These are phyloP conservation scores for Pachyseris speciosa DNA, from an alignment of 64 coral and sea anemone species.

Conservation along the genomic window DNA sequence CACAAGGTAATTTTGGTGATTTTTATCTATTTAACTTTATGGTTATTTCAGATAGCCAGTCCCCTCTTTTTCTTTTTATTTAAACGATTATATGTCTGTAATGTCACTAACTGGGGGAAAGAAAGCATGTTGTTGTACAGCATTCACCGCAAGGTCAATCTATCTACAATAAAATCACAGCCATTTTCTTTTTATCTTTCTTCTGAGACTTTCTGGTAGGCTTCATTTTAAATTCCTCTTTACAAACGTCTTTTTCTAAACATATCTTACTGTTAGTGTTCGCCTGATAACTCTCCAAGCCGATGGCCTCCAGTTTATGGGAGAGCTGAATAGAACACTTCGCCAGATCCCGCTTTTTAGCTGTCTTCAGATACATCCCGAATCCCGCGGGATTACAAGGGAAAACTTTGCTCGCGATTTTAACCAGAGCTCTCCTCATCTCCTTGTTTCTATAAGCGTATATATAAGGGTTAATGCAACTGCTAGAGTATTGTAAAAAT, in stretches of 20 bases:
- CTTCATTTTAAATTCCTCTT: not conserved
- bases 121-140: too few relatives aligned
- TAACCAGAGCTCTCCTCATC: constrained; percentile 8
- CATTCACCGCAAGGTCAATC: not conserved
- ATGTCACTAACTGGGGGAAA: too few relatives aligned
- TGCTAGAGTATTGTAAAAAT: constrained; percentile 82
- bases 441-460: constrained; percentile 68
- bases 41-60: too few relatives aligned
- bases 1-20: too few relatives aligned
- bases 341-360: too few relatives aligned
- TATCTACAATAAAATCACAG: constrained; percentile 1
- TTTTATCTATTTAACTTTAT: too few relatives aligned
- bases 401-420: constrained; percentile 10
- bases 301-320: not conserved
- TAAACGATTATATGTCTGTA: not conserved
- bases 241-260: not conserved
- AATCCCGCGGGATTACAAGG: not conserved
- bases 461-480: constrained; percentile 69
- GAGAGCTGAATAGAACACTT: not conserved
- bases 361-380: not conserved
- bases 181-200: constrained; percentile 12
- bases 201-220: not conserved
- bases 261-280: not conserved
- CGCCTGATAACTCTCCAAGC: not conserved
- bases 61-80: too few relatives aligned